Evolutionary conservation across 2,797 vertebrate species (phyloP).

Genomic region (Masticophis lateralis): DNA sequence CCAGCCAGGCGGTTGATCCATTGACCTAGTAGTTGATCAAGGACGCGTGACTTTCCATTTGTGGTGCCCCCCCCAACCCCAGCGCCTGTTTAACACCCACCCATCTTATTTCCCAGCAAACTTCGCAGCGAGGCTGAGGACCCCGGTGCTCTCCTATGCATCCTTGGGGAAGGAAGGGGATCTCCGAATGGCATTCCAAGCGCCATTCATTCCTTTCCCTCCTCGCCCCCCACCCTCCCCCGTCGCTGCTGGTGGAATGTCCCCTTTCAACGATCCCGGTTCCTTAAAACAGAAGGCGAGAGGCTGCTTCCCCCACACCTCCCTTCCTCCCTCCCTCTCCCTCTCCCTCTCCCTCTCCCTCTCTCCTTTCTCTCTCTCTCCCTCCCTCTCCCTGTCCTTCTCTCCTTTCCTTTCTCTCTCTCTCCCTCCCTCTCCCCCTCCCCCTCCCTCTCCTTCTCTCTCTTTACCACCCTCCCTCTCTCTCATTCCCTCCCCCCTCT

Average conservation of each 20-base stretch:
- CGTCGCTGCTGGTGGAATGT: background rate
- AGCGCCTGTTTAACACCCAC: background rate
- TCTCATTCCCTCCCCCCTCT: too few relatives aligned
- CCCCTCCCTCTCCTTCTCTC: too few relatives aligned
- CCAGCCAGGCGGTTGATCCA: background rate
- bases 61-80: background rate
- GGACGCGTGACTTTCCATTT: background rate
- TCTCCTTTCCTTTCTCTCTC: too few relatives aligned
- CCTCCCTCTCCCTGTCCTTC: too few relatives aligned
- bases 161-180: too few relatives aligned
- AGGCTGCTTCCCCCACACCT: background rate
- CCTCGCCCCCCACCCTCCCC: accelerated
- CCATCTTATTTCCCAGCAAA: background rate
- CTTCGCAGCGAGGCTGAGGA: background rate
- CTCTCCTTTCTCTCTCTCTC: too few relatives aligned
- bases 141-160: background rate
- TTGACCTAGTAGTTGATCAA: background rate
- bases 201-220: background rate
- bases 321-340: too few relatives aligned
- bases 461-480: accelerated
- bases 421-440: too few relatives aligned
- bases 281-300: background rate
- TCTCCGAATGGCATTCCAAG: background rate
- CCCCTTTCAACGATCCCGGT: background rate
- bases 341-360: too few relatives aligned